These are phyloP conservation scores for Pachymerium ferrugineum DNA, from an alignment of 2,888 invertebrate species.

Conservation along the genomic window DNA sequence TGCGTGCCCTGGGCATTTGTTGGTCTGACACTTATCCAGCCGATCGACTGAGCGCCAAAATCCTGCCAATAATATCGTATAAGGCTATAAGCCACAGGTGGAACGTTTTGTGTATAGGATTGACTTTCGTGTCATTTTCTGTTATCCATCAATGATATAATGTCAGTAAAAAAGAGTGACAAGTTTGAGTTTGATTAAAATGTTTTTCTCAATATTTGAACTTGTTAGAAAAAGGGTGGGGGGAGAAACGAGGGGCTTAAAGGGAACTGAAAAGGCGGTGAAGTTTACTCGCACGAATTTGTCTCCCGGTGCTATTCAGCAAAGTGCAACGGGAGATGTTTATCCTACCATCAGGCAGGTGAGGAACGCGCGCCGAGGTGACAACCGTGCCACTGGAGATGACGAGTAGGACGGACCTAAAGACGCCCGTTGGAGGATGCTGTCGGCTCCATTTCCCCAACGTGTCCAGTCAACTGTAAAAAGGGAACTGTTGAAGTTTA, in stretches of 20 bases:
- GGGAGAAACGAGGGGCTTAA: not conserved
- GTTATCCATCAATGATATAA: not conserved
- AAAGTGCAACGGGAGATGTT: constrained; percentile 5
- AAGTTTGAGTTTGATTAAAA: not conserved
- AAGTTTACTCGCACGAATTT: not conserved
- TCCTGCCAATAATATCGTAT: constrained; percentile 24
- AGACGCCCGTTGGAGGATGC: not conserved
- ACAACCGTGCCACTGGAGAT: constrained; percentile 3
- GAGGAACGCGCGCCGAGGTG: constrained; percentile 19
- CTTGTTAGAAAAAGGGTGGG: not conserved
- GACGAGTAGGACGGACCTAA: not conserved
- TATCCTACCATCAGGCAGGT: too few relatives aligned
- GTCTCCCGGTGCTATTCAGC: not conserved
- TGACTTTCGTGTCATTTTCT: constrained; percentile 12
- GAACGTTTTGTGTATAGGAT: constrained; percentile 12
- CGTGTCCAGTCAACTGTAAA: constrained; percentile 9
- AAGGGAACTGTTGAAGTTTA: not conserved
- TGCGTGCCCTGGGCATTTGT: constrained; percentile 17
- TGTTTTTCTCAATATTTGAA: too few relatives aligned
- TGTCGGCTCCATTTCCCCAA: not conserved
- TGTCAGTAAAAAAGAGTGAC: not conserved
- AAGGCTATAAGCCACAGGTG: constrained; percentile 23
- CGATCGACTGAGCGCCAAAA: constrained; percentile 19
- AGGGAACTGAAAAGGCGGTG: not conserved
- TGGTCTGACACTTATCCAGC: constrained; percentile 21